A percentile compares a stretch with the other conserved stretches of the same genome.
phyloP scores from a whole-genome alignment of 92 coral and sea anemone genomes.

The Heteractis magnifica region DNA sequence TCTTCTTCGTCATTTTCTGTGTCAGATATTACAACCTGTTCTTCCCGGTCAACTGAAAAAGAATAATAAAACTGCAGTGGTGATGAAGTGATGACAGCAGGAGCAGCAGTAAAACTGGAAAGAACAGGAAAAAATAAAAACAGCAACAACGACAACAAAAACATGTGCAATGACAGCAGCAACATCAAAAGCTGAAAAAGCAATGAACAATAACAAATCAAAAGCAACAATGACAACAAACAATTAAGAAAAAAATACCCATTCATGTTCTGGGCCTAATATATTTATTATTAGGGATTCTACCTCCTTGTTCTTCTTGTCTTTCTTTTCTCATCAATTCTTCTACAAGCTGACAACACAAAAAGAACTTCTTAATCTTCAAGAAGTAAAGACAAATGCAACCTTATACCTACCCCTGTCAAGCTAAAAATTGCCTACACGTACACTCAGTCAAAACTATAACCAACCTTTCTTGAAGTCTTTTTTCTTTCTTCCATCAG shows the following conservation, averaged over 20 bases:
- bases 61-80: neutral
- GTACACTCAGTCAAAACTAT: neutral
- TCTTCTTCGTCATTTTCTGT: conserved; percentile 96
- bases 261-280: neutral
- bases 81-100: no score
- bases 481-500: conserved; percentile 67
- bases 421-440: no score
- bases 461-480: conserved; percentile 65
- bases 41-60: conserved; percentile 84
- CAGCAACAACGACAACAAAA: neutral
- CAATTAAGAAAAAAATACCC: no score
- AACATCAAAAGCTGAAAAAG: no score
- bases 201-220: no score
- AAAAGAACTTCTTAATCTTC: no score
- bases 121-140: no score
- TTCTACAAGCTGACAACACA: conserved; percentile 47
- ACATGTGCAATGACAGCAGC: no score
- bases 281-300: neutral
- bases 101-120: no score
- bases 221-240: no score
- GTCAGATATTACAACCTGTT: conserved; percentile 84
- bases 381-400: no score
- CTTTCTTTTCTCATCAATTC: conserved; percentile 70
- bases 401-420: no score
- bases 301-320: conserved; percentile 73